Evolutionary conservation across 2,888 invertebrate genomes (phyloP).

Genomic region (Metallyticus violacea): DNA sequence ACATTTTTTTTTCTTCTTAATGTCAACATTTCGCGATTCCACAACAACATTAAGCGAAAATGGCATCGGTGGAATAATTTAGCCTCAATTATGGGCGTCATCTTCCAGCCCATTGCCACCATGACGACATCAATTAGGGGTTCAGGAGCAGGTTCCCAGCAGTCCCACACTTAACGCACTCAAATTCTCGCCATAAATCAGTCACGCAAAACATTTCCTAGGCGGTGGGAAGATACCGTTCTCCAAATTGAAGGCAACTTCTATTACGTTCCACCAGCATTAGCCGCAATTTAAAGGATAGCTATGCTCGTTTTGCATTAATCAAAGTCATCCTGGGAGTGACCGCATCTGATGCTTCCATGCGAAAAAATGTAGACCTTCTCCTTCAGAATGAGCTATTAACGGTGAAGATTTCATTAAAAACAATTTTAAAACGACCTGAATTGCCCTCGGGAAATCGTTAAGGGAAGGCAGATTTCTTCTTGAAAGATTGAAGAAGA

Average conservation of each 20-base stretch:
- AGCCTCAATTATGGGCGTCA: too few species aligned
- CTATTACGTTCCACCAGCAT: background rate
- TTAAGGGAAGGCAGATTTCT: background rate
- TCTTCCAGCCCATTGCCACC: too few species aligned
- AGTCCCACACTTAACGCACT: too few species aligned
- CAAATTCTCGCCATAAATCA: background rate
- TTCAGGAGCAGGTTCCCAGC: too few species aligned
- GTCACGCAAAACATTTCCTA: background rate
- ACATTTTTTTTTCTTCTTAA: too few species aligned
- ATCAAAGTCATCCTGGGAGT: background rate
- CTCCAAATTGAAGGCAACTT: background rate
- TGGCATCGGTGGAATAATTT: too few species aligned
- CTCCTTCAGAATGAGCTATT: slow-evolving; percentile 2
- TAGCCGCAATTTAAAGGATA: background rate
- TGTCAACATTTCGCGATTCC: too few species aligned
- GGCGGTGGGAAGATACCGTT: background rate
- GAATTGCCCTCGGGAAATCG: background rate
- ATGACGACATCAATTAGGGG: too few species aligned
- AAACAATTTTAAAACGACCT: background rate
- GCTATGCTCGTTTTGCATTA: background rate
- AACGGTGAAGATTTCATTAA: slow-evolving; percentile 4
- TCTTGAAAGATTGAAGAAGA: too few species aligned
- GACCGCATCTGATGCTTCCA: background rate
- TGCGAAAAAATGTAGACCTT: background rate
- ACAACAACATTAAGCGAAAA: too few species aligned